Evolutionary conservation across 2,888 invertebrate genomes (phyloP).

Genomic region (Acleris emargana): DNA sequence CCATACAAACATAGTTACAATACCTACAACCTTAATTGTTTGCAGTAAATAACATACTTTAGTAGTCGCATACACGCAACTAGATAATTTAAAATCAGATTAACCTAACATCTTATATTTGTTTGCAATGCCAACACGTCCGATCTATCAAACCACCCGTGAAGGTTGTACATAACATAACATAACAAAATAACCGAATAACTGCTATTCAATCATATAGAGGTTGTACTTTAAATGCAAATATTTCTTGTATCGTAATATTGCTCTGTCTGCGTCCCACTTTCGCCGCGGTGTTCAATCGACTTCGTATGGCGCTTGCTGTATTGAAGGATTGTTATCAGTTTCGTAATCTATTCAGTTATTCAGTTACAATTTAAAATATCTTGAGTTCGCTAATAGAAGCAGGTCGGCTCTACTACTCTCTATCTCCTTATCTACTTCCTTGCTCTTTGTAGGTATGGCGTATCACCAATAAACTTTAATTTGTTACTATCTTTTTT

Average conservation of each 20-base stretch:
- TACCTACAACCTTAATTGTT: too few relatives aligned
- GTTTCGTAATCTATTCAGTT: not conserved
- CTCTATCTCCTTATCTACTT: too few relatives aligned
- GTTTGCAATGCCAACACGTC: not conserved
- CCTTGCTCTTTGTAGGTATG: too few relatives aligned
- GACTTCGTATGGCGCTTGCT: not conserved
- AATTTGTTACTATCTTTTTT: too few relatives aligned
- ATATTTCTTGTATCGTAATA: conserved; percentile 10
- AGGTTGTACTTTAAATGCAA: conserved; percentile 14
- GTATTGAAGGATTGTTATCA: not conserved
- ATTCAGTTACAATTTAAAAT: not conserved
- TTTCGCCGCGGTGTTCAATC: not conserved
- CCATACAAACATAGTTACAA: too few relatives aligned
- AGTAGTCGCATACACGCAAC: too few relatives aligned
- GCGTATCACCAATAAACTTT: too few relatives aligned
- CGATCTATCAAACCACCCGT: conserved; percentile 2
- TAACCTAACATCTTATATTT: too few relatives aligned
- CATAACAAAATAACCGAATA: conserved; percentile 8
- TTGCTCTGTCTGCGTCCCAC: conserved; percentile 6
- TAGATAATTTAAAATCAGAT: too few relatives aligned
- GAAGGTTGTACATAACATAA: too few relatives aligned
- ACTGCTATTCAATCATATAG: conserved; percentile 7
- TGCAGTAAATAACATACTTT: too few relatives aligned
- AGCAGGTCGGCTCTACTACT: too few relatives aligned
- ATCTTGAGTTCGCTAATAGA: not conserved